These are phyloP conservation scores for Epizoanthus fatuus DNA, from an alignment of 92 coral and sea anemone genomes.

Conservation along the genomic window DNA sequence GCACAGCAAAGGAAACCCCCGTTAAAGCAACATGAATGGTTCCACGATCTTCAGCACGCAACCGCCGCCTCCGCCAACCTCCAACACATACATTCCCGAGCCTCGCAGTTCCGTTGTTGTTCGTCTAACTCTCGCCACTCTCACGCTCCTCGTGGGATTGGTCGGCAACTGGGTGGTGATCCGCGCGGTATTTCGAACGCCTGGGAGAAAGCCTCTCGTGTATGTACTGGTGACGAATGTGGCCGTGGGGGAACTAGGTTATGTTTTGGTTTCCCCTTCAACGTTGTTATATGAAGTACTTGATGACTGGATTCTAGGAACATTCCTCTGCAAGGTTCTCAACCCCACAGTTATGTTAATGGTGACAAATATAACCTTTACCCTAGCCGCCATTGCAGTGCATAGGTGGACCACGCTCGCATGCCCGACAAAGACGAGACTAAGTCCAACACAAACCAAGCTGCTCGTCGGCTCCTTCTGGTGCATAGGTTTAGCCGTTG, in stretches of 20 bases:
- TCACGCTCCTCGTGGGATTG: constrained; percentile 5
- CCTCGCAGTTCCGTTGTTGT: background rate
- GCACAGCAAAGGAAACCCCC: too few relatives aligned
- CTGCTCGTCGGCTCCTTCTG: constrained; percentile 23
- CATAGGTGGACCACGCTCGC: constrained; percentile 10
- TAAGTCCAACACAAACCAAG: constrained; percentile 16
- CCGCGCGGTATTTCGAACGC: constrained; percentile 5
- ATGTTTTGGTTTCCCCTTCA: constrained; percentile 15
- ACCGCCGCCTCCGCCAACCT: background rate
- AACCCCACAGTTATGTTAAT: constrained; percentile 34
- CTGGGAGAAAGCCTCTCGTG: constrained; percentile 22
- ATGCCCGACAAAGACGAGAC: background rate
- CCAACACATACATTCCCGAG: constrained; percentile 5
- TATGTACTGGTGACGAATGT: constrained; percentile 22
- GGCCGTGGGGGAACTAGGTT: constrained; percentile 21
- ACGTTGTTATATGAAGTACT: constrained; percentile 23
- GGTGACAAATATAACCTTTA: constrained; percentile 38
- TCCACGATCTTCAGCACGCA: too few relatives aligned
- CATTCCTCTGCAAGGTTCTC: constrained; percentile 21
- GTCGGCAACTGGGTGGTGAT: constrained; percentile 26
- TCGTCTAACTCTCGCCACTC: constrained; percentile 10
- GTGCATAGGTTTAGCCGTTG: constrained; percentile 23
- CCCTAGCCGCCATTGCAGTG: constrained; percentile 35
- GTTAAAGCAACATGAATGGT: too few relatives aligned
- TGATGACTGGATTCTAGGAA: constrained; percentile 36